Conservation (phyloP, 2,113 vertebrate genomes). For the Empidonax traillii region DNA sequence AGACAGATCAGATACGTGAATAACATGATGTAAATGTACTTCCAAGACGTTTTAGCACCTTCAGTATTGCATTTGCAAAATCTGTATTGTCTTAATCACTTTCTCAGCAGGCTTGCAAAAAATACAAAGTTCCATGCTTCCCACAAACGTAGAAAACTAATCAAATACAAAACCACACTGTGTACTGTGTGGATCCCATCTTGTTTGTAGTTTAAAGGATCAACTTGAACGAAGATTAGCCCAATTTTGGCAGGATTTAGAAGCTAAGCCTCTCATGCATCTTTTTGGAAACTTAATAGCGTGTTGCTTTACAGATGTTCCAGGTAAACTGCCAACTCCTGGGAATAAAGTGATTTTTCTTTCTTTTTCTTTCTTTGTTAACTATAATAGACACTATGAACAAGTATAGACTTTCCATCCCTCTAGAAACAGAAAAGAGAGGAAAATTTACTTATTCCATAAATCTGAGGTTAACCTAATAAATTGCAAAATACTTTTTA, state of each 20-base stretch:
- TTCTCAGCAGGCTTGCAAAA: background rate
- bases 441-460: background rate
- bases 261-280: background rate
- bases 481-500: background rate
- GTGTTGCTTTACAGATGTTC: background rate
- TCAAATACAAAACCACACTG: background rate
- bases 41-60: background rate
- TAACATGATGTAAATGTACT: background rate
- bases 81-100: background rate
- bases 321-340: background rate
- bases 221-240: background rate
- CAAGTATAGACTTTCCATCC: background rate
- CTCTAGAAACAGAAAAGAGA: background rate
- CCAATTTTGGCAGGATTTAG: background rate
- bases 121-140: background rate
- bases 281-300: background rate
- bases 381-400: background rate
- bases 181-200: background rate
- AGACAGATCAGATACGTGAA: background rate
- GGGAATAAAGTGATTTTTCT: background rate
- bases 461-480: background rate
- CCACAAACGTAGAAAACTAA: background rate
- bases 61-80: background rate
- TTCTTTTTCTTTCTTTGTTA: background rate
- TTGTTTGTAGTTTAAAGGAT: background rate